These are phyloP conservation scores for Otolemur crassicaudatus DNA, from an alignment of 2,797 vertebrate species.

Conservation along the genomic window DNA sequence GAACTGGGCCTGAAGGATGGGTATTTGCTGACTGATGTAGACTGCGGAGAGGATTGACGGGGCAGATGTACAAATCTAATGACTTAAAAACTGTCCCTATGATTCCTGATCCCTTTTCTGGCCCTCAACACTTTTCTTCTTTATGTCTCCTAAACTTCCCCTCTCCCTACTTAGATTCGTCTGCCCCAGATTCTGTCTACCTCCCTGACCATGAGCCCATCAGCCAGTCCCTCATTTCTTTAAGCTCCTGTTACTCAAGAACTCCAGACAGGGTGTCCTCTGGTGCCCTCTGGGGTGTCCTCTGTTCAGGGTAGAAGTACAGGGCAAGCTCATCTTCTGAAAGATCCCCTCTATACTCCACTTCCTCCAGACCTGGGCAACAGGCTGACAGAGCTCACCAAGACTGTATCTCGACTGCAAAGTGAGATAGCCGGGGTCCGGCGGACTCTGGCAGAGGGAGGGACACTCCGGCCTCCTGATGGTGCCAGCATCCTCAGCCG, in stretches of 20 bases:
- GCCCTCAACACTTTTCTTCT: not conserved
- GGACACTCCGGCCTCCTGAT: slow-evolving; percentile 43
- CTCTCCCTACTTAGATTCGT: not conserved
- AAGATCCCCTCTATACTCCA: not conserved
- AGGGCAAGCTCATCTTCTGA: slow-evolving; percentile 9
- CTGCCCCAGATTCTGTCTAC: not conserved
- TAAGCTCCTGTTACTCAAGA: not conserved
- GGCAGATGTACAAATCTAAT: not conserved
- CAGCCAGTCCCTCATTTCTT: not conserved
- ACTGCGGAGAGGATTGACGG: not conserved
- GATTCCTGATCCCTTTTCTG: not conserved
- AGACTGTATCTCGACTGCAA: slow-evolving; percentile 91
- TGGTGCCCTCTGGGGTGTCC: not conserved
- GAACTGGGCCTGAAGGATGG: not conserved
- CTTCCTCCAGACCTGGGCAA: slow-evolving; percentile 88
- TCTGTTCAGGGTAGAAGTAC: not conserved
- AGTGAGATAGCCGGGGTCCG: slow-evolving; percentile 89
- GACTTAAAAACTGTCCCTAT: not conserved
- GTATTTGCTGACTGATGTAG: no score
- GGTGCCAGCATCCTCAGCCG: slow-evolving; percentile 90
- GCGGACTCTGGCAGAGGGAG: slow-evolving; percentile 78
- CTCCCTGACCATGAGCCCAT: not conserved
- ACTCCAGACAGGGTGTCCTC: not conserved
- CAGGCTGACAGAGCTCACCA: slow-evolving; percentile 93
- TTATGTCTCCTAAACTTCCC: not conserved